These are phyloP conservation scores for Lumbricus terrestris DNA, from an alignment of 2,888 invertebrate genomes.

Conservation along the genomic window DNA sequence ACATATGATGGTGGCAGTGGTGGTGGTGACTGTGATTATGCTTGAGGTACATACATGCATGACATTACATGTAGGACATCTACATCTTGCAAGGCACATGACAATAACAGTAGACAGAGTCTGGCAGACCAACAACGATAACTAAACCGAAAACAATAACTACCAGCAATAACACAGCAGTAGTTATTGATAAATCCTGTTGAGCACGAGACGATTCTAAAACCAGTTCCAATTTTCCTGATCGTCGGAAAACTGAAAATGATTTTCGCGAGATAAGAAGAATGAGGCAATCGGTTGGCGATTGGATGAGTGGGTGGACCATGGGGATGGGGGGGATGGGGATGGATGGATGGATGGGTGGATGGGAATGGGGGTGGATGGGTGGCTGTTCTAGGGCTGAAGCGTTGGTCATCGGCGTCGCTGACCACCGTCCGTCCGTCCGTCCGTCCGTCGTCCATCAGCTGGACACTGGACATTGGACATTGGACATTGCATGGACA, in stretches of 20 bases:
- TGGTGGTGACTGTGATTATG: background rate
- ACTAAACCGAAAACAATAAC: background rate
- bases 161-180: background rate
- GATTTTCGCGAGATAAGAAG: background rate
- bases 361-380: too few relatives aligned
- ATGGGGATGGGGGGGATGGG: background rate
- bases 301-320: background rate
- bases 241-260: background rate
- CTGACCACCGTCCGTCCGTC: too few relatives aligned
- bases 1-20: too few relatives aligned
- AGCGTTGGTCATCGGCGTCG: background rate
- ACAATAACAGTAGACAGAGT: background rate
- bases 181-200: background rate
- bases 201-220: background rate
- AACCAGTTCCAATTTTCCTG: background rate
- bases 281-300: background rate
- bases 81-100: background rate
- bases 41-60: background rate
- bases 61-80: background rate
- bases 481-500: too few relatives aligned
- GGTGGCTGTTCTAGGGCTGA: background rate
- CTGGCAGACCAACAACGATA: background rate
- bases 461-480: too few relatives aligned
- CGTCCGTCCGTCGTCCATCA: too few relatives aligned
- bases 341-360: too few relatives aligned